phyloP scores from a whole-genome alignment of 2,888 invertebrate species.

The Rutpela maculata region DNA sequence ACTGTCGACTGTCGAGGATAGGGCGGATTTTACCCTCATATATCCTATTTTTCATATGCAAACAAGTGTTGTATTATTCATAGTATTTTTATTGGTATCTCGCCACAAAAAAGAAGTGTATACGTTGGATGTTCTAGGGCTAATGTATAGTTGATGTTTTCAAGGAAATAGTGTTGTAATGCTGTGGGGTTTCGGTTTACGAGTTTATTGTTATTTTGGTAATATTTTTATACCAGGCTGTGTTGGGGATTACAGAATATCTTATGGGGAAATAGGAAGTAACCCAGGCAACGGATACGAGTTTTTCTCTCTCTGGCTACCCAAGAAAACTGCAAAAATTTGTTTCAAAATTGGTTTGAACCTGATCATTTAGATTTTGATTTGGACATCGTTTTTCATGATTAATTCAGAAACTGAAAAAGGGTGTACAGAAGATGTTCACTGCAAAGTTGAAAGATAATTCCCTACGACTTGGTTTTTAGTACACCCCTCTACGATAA shows the following conservation, averaged over 20 bases:
- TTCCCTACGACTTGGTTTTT: no score
- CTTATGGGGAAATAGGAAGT: neutral
- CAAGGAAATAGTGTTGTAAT: neutral
- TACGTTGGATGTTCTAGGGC: neutral
- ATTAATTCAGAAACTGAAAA: no score
- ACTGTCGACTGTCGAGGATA: conserved; percentile 24
- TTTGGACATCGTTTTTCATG: no score
- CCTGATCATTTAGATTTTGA: no score
- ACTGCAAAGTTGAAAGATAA: no score
- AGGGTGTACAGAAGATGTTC: no score
- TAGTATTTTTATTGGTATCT: conserved; percentile 42
- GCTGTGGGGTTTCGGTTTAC: neutral
- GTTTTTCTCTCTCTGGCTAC: no score
- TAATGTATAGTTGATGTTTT: neutral
- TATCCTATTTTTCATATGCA: conserved; percentile 39
- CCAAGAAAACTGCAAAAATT: no score
- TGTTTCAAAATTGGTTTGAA: no score
- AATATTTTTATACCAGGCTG: neutral
- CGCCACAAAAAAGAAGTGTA: conserved; percentile 1
- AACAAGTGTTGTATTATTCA: conserved; percentile 51
- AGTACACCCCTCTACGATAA: no score
- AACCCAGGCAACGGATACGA: no score
- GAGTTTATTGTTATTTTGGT: neutral
- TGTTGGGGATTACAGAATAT: neutral
- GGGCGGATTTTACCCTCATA: conserved; percentile 11